These are phyloP conservation scores for Varroa destructor DNA, from an alignment of 1,140 invertebrate species.

Conservation along the genomic window DNA sequence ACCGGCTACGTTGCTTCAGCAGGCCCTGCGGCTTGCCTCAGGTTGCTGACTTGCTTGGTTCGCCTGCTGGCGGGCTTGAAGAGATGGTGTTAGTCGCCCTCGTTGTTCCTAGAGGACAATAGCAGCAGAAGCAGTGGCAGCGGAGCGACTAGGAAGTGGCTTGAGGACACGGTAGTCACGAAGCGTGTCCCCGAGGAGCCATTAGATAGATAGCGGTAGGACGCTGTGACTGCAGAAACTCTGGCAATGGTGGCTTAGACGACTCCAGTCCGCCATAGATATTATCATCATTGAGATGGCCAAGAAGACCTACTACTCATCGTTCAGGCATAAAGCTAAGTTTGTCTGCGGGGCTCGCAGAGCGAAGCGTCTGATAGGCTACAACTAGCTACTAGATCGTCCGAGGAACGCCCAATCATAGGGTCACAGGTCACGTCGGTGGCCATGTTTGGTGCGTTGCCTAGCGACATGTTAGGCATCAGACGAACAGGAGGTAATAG, in stretches of 20 bases:
- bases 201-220: conserved; percentile 20
- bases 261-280: conserved; percentile 18
- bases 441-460: conserved; percentile 26
- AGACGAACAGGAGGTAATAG: too few relatives aligned
- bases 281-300: conserved; percentile 28
- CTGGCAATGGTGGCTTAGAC: too few relatives aligned
- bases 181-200: conserved; percentile 27
- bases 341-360: background rate
- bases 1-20: background rate
- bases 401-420: conserved; percentile 27
- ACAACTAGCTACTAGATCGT: too few relatives aligned
- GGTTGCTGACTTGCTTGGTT: too few relatives aligned
- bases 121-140: background rate
- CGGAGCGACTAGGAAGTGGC: background rate
- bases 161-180: conserved; percentile 11
- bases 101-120: background rate
- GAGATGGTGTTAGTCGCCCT: conserved; percentile 7
- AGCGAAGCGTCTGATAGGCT: too few relatives aligned
- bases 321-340: conserved; percentile 27
- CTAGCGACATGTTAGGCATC: conserved; percentile 3
- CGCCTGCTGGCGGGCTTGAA: background rate
- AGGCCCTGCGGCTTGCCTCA: too few relatives aligned
- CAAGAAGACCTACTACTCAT: conserved; percentile 10
- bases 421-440: conserved; percentile 24
- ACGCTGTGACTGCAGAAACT: too few relatives aligned